These are phyloP conservation scores for Rhynchonema sp. DNA, from an alignment of 2,888 invertebrate genomes.

Conservation along the genomic window DNA sequence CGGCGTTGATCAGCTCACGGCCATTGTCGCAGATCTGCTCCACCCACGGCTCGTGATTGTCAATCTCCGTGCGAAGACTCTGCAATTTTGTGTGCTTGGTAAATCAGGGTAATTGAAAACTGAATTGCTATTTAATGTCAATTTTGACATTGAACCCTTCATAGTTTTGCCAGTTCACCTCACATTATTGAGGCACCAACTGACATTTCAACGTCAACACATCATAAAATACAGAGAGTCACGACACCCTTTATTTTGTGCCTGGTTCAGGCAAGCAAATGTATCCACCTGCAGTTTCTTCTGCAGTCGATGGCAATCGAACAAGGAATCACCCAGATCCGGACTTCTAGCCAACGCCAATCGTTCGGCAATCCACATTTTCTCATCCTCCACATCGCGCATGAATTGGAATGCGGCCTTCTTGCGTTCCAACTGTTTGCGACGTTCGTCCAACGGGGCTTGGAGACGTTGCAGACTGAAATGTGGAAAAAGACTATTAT, in stretches of 20 bases:
- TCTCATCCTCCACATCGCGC: conserved; percentile 93
- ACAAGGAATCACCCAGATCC: conserved; percentile 86
- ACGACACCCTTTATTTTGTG: no score
- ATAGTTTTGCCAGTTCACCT: no score
- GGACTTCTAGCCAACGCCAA: conserved; percentile 74
- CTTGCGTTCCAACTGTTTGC: conserved; percentile 77
- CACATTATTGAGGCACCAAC: no score
- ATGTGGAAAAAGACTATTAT: no score
- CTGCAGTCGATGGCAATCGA: conserved; percentile 88
- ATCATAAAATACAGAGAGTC: no score
- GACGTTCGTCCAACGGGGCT: conserved; percentile 70
- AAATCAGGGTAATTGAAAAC: no score
- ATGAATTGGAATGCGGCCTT: conserved; percentile 60
- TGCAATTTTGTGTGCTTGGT: conserved; percentile 32
- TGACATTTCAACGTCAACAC: no score
- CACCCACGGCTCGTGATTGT: conserved; percentile 91
- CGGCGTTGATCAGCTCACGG: conserved; percentile 80
- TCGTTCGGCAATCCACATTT: conserved; percentile 89
- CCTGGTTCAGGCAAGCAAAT: no score
- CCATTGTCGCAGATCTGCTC: conserved; percentile 81
- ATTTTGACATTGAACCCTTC: no score
- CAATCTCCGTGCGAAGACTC: conserved; percentile 81
- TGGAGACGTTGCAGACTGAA: conserved; percentile 72
- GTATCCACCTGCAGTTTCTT: conserved; percentile 70
- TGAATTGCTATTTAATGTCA: no score